Evolutionary conservation across 2,797 vertebrate genomes (phyloP).

Genomic region (Atherinosoma microstoma): DNA sequence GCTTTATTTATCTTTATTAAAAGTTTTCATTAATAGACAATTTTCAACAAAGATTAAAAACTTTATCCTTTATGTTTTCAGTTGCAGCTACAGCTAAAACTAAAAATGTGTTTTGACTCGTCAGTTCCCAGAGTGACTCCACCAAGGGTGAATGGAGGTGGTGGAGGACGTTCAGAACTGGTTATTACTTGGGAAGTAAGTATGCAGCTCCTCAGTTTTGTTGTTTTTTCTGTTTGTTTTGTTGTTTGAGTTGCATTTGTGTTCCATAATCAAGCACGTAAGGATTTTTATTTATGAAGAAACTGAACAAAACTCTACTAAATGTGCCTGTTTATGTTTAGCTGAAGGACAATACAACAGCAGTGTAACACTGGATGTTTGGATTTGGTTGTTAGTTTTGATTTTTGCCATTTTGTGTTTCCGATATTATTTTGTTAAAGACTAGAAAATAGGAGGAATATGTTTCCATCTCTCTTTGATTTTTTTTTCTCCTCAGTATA

Average conservation of each 20-base stretch:
- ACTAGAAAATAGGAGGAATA: not conserved
- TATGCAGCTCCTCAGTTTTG: not conserved
- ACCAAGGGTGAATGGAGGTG: slow-evolving; percentile 91
- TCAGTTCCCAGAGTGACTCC: slow-evolving; percentile 92
- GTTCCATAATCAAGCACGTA: not conserved
- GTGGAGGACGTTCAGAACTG: slow-evolving; percentile 92
- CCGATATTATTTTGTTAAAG: not conserved
- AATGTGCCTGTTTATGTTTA: not conserved
- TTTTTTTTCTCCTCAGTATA: slow-evolving; percentile 24
- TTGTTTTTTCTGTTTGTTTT: not conserved
- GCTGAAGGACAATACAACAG: slow-evolving; percentile 1
- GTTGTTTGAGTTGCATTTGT: not conserved
- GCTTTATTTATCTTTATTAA: not conserved
- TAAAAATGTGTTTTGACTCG: slow-evolving; percentile 4
- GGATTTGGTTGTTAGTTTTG: not conserved
- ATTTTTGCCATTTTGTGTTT: not conserved
- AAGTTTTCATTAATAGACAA: not conserved
- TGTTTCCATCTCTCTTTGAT: not conserved
- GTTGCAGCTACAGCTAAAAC: not conserved
- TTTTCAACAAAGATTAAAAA: not conserved
- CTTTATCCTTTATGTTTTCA: not conserved
- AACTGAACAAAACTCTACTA: not conserved
- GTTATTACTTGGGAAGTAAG: slow-evolving; percentile 97
- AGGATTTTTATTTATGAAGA: too few relatives aligned
- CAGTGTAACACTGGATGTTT: not conserved